Evolutionary conservation across 53 echinoderm and acorn worm species (phyloP).

Genomic region (Apostichopus leukothele): DNA sequence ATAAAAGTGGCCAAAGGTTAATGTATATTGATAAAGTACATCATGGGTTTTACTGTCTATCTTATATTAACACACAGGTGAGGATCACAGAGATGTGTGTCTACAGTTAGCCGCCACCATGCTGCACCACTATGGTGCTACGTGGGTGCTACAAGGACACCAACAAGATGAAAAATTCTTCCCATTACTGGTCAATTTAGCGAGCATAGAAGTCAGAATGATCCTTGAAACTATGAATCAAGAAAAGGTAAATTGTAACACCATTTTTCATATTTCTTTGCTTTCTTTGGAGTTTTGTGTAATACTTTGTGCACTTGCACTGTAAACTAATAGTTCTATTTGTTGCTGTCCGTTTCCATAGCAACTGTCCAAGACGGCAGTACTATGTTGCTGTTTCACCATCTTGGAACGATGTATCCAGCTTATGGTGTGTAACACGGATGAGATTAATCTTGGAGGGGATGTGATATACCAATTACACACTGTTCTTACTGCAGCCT

Average conservation of each 20-base stretch:
- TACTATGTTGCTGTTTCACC: slow-evolving; percentile 77
- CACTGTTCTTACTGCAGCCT: slow-evolving; percentile 84
- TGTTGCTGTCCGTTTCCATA: slow-evolving; percentile 24
- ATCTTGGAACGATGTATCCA: slow-evolving; percentile 75
- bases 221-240: slow-evolving; percentile 70
- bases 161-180: slow-evolving; percentile 77
- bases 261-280: too few relatives aligned
- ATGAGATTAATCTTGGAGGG: slow-evolving; percentile 53
- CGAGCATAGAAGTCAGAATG: slow-evolving; percentile 89
- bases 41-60: too few relatives aligned
- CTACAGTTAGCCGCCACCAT: slow-evolving; percentile 74
- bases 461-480: slow-evolving; percentile 67
- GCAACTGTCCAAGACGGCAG: slow-evolving; percentile 67
- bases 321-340: too few relatives aligned
- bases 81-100: slow-evolving; percentile 75
- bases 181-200: slow-evolving; percentile 76
- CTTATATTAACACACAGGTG: slow-evolving; percentile 50
- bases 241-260: slow-evolving; percentile 23
- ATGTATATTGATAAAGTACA: not conserved
- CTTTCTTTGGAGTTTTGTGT: too few relatives aligned
- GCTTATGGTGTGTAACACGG: slow-evolving; percentile 72
- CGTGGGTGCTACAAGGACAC: slow-evolving; percentile 72
- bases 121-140: slow-evolving; percentile 72
- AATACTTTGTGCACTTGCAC: too few relatives aligned
- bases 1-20: not conserved